Base-by-base conservation (phyloP, 2,113 vertebrate species). In the Oplegnathus fasciatus region DNA sequence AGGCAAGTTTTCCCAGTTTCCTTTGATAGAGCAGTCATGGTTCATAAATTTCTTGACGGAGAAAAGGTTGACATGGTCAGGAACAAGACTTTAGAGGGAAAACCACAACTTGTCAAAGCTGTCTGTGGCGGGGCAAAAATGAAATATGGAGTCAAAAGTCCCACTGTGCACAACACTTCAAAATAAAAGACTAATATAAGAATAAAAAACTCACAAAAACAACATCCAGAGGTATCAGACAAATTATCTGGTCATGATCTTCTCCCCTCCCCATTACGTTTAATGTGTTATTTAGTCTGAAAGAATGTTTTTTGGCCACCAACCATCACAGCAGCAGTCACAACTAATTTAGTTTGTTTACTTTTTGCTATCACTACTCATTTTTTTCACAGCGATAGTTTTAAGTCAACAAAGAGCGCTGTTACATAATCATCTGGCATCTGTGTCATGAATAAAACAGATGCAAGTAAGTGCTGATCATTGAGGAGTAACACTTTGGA, bases 11-110 rank as follows among this genome's bases (percentile, higher is more conserved):
- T 65, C 70, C 55, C 68, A 28, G 70, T 80, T 78, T 75, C 46
- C 67, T 84, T 78, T 85, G 54, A 93, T 78, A 50, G 85, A 75
- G n/a, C 76, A 52, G 80, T 89, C 72, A 77, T 80, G 88, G 89
- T 83, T 92, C 82, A 87, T 87, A 83, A 17, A 90, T 92, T 80
- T 90, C 58, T 54, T 82, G 71, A 89, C 75, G 62, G 80, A 82
- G 68, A 77, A 52, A 50, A 75, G 69, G 82, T 66, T 64, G 52
- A 86, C 58, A 74, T 64, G 72, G 84, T 86, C 66, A 81, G 87
- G 61, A 88, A 75, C 57, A 78, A 80, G 62, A 75, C 58, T 75
- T 82, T 20, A 66, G 55, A 68, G 15, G 57, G 74, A 34, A 30
- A 87, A 69, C 14, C 46, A 69, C n/a, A 55, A 26, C 62, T 78